A percentile compares a stretch with the other conserved stretches of the same genome.
phyloP scores from a whole-genome alignment of 2,888 invertebrate genomes.

The Chrysina gloriosa region DNA sequence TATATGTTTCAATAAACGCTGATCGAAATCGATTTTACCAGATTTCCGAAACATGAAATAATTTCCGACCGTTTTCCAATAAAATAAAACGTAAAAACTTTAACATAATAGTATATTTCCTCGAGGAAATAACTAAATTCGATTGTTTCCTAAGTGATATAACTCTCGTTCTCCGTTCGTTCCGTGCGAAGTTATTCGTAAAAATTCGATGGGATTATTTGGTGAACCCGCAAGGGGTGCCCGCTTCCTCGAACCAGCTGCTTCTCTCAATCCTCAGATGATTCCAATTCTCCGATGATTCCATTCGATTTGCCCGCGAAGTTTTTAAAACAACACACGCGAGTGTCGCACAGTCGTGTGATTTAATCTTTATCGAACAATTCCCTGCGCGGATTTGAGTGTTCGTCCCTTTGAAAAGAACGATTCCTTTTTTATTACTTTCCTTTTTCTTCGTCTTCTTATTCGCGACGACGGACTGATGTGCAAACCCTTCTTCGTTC shows the following conservation, averaged over 20 bases:
- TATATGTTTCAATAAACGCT: too few species aligned
- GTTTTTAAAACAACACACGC: slow-evolving; percentile 25
- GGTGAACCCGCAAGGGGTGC: background rate
- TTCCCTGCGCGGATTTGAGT: background rate
- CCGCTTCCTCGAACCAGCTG: slow-evolving; percentile 13
- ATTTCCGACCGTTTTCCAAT: background rate
- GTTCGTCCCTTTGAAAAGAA: background rate
- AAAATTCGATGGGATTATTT: slow-evolving; percentile 15
- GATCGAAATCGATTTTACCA: background rate
- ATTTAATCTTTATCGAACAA: slow-evolving; percentile 19
- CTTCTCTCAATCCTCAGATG: slow-evolving; percentile 7
- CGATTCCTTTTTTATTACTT: background rate
- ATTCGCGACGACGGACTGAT: background rate
- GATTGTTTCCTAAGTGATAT: slow-evolving; percentile 16
- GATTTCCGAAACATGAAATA: background rate
- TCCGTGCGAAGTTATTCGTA: slow-evolving; percentile 5
- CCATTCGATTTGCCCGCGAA: slow-evolving; percentile 18
- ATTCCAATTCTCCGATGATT: slow-evolving; percentile 19
- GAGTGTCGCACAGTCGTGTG: slow-evolving; percentile 9
- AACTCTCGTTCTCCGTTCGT: background rate
- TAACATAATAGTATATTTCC: background rate
- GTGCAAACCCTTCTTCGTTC: background rate
- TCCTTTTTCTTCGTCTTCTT: background rate
- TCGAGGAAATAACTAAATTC: slow-evolving; percentile 14
- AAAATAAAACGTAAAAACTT: slow-evolving; percentile 3